Evolutionary conservation across 2,113 vertebrate species (phyloP).

Genomic region (Castor canadensis): DNA sequence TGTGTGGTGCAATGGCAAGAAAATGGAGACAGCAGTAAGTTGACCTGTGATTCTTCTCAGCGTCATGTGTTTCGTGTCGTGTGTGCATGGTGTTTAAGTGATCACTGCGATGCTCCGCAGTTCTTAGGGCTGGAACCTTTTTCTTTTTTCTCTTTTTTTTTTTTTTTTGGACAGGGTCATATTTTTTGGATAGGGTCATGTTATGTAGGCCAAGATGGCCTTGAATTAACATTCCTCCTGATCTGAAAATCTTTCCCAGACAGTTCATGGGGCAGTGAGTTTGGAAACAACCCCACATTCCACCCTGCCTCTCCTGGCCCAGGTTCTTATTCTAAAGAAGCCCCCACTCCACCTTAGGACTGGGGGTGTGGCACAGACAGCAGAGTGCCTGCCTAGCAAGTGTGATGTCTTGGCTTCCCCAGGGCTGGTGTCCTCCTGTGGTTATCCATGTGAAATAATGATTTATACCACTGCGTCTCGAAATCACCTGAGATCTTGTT

Average conservation of each 20-base stretch:
- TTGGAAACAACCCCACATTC: not conserved
- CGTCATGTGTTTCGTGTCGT: too few species aligned
- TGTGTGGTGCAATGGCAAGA: conserved; percentile 97
- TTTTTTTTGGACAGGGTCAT: too few species aligned
- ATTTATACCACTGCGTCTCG: not conserved
- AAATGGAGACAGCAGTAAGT: conserved; percentile 96
- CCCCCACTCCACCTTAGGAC: too few species aligned
- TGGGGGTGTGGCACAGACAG: too few species aligned
- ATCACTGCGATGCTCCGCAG: not conserved
- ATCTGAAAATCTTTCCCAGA: not conserved
- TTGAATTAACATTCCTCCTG: not conserved
- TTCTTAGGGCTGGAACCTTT: not conserved
- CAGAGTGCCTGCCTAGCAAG: too few species aligned
- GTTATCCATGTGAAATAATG: not conserved
- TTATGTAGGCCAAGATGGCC: not conserved
- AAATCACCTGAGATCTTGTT: not conserved
- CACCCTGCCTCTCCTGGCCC: not conserved
- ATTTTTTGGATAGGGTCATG: too few species aligned
- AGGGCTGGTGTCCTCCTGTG: not conserved
- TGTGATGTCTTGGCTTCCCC: too few species aligned
- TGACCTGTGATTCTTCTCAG: not conserved
- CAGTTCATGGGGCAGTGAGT: not conserved
- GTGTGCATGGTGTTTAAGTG: not conserved
- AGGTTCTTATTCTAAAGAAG: not conserved
- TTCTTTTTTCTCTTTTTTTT: too few species aligned